A percentile compares a stretch with the other conserved stretches of the same genome.
phyloP scores from a whole-genome alignment of 2,888 invertebrate genomes.

The Epinotia nisella region DNA sequence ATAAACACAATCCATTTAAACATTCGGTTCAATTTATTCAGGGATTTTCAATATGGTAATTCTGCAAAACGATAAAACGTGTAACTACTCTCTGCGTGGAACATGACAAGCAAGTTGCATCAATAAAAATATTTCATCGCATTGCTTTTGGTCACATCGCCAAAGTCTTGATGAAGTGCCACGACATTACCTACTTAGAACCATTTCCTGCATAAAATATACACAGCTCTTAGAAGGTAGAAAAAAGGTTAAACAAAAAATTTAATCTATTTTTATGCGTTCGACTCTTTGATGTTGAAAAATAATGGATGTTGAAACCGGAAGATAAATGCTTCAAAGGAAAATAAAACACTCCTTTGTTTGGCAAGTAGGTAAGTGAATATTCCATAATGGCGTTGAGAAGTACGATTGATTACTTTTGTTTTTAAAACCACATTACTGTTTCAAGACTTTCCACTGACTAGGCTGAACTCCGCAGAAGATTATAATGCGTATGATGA shows the following conservation, averaged over 20 bases:
- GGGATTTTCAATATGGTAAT: neutral
- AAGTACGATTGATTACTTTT: constrained; percentile 61
- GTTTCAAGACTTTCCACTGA: neutral
- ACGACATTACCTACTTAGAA: constrained; percentile 27
- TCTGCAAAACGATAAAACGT: neutral
- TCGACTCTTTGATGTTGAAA: constrained; percentile 63
- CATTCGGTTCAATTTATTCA: no score
- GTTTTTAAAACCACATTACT: constrained; percentile 44
- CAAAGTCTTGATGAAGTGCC: constrained; percentile 28
- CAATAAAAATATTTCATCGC: constrained; percentile 11
- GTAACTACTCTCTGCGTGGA: neutral
- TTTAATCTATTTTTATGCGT: constrained; percentile 66
- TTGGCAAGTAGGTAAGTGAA: constrained; percentile 62
- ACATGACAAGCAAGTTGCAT: constrained; percentile 12
- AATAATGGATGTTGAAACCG: constrained; percentile 57
- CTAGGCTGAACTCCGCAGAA: no score
- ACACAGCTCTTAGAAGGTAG: constrained; percentile 37
- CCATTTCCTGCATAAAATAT: constrained; percentile 39
- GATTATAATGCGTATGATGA: no score
- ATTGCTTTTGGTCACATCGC: constrained; percentile 20
- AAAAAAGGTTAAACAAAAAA: constrained; percentile 48
- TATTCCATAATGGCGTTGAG: constrained; percentile 55
- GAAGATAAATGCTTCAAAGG: constrained; percentile 68
- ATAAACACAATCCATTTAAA: no score
- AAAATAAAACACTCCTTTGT: constrained; percentile 59